phyloP scores from a whole-genome alignment of 2,888 invertebrate species.

The Archips crataeganus region DNA sequence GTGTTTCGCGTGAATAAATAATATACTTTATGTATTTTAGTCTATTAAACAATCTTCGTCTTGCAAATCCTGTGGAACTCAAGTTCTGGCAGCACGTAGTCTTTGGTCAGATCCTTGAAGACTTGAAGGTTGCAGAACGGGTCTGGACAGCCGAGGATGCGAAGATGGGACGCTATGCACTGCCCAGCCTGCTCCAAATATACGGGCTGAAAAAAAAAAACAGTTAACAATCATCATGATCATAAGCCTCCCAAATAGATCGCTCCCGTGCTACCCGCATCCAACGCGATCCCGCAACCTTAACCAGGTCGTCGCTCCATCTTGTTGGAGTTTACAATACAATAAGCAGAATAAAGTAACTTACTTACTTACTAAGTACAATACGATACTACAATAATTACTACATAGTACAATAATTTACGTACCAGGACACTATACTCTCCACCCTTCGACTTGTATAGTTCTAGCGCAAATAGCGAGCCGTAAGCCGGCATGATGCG shows the following conservation, averaged over 20 bases:
- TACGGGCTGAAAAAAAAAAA: conserved; percentile 65
- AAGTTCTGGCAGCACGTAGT: conserved; percentile 61
- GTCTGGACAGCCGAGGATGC: conserved; percentile 62
- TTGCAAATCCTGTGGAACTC: conserved; percentile 68
- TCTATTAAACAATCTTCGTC: conserved; percentile 49
- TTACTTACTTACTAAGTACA: too few relatives aligned
- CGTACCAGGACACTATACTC: conserved; percentile 70
- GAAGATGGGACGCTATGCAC: conserved; percentile 55
- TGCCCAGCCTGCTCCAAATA: conserved; percentile 72
- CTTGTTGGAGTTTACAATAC: too few relatives aligned
- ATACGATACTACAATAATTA: too few relatives aligned
- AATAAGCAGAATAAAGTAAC: too few relatives aligned
- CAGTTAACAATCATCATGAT: too few relatives aligned
- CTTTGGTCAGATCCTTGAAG: conserved; percentile 62
- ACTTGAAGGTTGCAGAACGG: conserved; percentile 60
- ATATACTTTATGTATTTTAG: too few relatives aligned
- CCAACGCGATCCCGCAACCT: too few relatives aligned
- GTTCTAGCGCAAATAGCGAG: conserved; percentile 67
- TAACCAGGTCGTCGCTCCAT: too few relatives aligned
- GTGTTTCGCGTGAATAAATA: too few relatives aligned
- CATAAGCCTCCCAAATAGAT: too few relatives aligned
- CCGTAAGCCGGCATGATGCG: conserved; percentile 73
- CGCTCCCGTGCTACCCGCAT: too few relatives aligned
- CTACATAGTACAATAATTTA: too few relatives aligned
- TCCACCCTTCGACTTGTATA: conserved; percentile 64